Percentiles rank a stretch among this genome's conserved stretches.
Conservation (phyloP, 2,797 vertebrate species). For the Neosilurus hyrtlii region DNA sequence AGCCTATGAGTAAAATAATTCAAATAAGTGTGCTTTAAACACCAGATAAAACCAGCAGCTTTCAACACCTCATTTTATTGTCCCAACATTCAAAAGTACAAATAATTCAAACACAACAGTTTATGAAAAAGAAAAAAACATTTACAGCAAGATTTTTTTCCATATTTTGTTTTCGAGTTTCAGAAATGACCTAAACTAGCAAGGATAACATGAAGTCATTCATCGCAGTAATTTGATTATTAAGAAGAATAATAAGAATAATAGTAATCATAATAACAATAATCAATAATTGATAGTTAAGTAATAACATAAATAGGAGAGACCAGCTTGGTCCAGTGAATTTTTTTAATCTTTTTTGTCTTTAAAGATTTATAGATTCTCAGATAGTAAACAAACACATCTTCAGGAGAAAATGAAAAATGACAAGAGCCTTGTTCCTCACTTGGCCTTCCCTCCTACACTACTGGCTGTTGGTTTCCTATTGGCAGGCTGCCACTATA, state of each 20-base stretch:
- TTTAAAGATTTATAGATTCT: conserved; percentile 87
- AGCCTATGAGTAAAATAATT: neutral
- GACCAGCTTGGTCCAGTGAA: conserved; percentile 93
- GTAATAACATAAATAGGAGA: conserved; percentile 93
- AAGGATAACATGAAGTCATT: conserved; percentile 99
- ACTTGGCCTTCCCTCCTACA: conserved; percentile 90
- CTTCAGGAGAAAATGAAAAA: conserved; percentile 92
- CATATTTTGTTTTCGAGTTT: conserved; percentile 87
- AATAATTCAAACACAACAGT: conserved; percentile 99
- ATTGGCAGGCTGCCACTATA: conserved; percentile 85
- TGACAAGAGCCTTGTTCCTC: conserved; percentile 92
- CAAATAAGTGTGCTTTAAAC: conserved; percentile 1
- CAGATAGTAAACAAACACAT: conserved; percentile 97
- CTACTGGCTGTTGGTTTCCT: conserved; percentile 81
- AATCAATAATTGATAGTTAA: conserved; percentile 80
- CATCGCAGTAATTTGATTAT: conserved; percentile 90
- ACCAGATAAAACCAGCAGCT: conserved; percentile 78
- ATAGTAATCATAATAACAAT: conserved; percentile 84
- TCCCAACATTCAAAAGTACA: conserved; percentile 99
- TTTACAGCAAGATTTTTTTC: conserved; percentile 92
- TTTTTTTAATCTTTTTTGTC: conserved; percentile 72
- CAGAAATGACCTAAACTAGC: conserved; percentile 99
- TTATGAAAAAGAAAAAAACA: conserved; percentile 95
- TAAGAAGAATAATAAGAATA: conserved; percentile 86
- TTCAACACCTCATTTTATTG: conserved; percentile 99